A percentile compares a stretch with the other conserved stretches of the same genome.
These are phyloP conservation scores for Acrobasis repandana DNA, from an alignment of 2,888 invertebrate species.

Conservation along the genomic window DNA sequence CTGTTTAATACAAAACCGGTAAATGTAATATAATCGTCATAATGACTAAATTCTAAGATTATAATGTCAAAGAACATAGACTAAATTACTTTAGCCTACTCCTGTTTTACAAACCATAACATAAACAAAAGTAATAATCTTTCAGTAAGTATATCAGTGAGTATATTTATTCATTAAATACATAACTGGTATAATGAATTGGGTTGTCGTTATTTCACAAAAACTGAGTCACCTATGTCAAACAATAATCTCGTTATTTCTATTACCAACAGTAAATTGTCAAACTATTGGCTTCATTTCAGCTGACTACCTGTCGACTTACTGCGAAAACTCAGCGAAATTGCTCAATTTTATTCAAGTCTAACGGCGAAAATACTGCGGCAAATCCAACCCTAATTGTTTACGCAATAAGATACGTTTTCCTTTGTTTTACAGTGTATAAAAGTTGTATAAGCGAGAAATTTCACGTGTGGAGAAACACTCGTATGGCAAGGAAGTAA, in stretches of 20 bases:
- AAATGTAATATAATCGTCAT: too few relatives aligned
- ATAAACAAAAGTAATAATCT: too few relatives aligned
- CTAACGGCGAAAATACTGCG: background rate
- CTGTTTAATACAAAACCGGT: too few relatives aligned
- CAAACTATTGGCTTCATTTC: constrained; percentile 19
- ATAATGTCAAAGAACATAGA: too few relatives aligned
- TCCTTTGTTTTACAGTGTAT: background rate
- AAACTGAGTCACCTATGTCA: background rate
- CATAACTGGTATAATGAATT: too few relatives aligned
- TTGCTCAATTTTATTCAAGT: constrained; percentile 17
- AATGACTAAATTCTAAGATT: too few relatives aligned
- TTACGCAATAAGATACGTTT: background rate
- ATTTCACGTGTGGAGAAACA: background rate
- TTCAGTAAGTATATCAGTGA: too few relatives aligned
- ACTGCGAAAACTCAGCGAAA: constrained; percentile 12
- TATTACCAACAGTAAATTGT: constrained; percentile 3
- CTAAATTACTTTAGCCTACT: too few relatives aligned
- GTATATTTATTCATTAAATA: too few relatives aligned
- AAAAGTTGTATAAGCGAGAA: background rate
- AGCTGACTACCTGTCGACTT: constrained; percentile 15
- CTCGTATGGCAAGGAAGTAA: background rate
- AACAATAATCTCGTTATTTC: constrained; percentile 5
- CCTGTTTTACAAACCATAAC: too few relatives aligned
- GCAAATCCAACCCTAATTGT: background rate
- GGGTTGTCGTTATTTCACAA: background rate